Percentiles rank a stretch among this genome's conserved stretches.
These are phyloP conservation scores for Lasioglossum pauxillum DNA, from an alignment of 2,888 invertebrate genomes.

Conservation along the genomic window DNA sequence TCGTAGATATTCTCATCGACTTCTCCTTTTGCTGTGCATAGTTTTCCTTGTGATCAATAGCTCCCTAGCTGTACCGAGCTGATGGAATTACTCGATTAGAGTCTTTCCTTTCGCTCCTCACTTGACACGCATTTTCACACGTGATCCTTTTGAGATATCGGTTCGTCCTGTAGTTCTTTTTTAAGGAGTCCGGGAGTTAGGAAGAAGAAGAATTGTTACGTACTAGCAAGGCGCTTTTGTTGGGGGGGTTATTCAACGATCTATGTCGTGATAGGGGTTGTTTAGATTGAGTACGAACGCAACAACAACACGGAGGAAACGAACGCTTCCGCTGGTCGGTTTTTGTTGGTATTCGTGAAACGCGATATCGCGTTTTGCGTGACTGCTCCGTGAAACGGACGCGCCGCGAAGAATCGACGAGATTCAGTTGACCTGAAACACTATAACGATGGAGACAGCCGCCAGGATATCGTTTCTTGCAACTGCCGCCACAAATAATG, in stretches of 20 bases:
- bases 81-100: not conserved
- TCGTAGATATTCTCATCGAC: not conserved
- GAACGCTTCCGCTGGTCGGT: not conserved
- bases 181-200: not conserved
- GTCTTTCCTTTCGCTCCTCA: not conserved
- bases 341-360: slow-evolving; percentile 17
- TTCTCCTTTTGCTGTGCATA: not conserved
- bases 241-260: not conserved
- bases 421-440: slow-evolving; percentile 33
- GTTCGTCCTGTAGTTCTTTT: not conserved
- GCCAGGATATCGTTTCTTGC: slow-evolving; percentile 8
- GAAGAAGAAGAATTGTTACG: not conserved
- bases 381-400: slow-evolving; percentile 23
- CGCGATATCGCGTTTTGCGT: slow-evolving; percentile 28
- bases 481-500: slow-evolving; percentile 5
- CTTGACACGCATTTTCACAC: not conserved
- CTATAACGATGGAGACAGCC: slow-evolving; percentile 13
- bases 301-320: not conserved
- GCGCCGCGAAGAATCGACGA: slow-evolving; percentile 33
- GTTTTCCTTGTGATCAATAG: not conserved
- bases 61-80: not conserved
- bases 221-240: not conserved
- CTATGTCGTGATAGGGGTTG: not conserved
- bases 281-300: not conserved
- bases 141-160: not conserved